phyloP scores from a whole-genome alignment of 2,888 invertebrate species.

The Leuctra nigra region DNA sequence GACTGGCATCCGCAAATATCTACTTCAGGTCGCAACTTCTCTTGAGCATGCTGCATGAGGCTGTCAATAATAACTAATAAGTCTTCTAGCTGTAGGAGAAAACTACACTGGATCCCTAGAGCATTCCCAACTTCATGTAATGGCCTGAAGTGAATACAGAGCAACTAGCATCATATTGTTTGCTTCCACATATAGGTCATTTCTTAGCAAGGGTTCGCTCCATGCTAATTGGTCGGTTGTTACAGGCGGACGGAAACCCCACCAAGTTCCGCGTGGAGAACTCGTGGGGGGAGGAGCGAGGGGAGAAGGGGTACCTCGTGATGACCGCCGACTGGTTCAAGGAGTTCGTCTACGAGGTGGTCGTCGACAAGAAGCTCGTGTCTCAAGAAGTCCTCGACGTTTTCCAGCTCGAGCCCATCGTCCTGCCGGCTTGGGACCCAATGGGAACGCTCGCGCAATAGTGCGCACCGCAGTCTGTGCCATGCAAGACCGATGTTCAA shows the following conservation, averaged over 20 bases:
- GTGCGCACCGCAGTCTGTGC: too few relatives aligned
- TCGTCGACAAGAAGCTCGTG: constrained; percentile 77
- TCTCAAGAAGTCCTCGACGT: constrained; percentile 67
- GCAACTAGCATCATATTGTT: too few relatives aligned
- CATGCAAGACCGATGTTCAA: too few relatives aligned
- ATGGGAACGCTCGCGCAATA: constrained; percentile 88
- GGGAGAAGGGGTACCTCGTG: constrained; percentile 77
- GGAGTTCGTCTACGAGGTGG: constrained; percentile 83
- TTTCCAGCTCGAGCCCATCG: constrained; percentile 65
- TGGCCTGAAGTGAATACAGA: too few relatives aligned
- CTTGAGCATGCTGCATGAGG: too few relatives aligned
- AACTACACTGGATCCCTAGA: too few relatives aligned
- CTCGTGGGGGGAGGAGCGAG: constrained; percentile 85
- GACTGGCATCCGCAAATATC: too few relatives aligned
- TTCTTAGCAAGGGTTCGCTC: background rate
- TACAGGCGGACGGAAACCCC: constrained; percentile 55
- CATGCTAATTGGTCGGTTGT: constrained; percentile 20
- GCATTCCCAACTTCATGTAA: too few relatives aligned
- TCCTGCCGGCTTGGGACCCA: constrained; percentile 89
- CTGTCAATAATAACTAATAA: too few relatives aligned
- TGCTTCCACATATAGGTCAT: too few relatives aligned
- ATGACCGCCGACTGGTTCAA: constrained; percentile 83
- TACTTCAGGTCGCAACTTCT: too few relatives aligned
- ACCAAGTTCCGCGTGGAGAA: constrained; percentile 83
- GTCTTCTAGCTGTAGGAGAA: too few relatives aligned